phyloP scores from a whole-genome alignment of 2,888 invertebrate genomes.

The Cybosia mesomella region DNA sequence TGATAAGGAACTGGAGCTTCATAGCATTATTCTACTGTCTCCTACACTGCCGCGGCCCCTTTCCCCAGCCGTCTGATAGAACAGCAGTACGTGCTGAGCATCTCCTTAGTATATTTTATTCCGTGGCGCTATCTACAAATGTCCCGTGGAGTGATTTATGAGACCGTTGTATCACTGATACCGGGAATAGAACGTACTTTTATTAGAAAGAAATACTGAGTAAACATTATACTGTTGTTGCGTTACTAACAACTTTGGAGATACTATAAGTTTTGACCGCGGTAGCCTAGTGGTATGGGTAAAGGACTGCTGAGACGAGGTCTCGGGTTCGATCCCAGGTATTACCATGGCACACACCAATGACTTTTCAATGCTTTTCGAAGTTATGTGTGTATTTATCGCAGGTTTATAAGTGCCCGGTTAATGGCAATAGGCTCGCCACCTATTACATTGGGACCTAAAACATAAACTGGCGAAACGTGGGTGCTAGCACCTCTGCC shows the following conservation, averaged over 20 bases:
- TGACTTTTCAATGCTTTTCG: no score
- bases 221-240: not conserved
- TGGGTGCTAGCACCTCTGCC: no score
- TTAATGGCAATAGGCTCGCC: no score
- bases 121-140: conserved; percentile 28
- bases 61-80: conserved; percentile 7
- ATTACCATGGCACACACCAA: no score
- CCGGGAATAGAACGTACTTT: conserved; percentile 4
- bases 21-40: not conserved
- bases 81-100: conserved; percentile 12
- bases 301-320: no score
- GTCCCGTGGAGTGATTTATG: conserved; percentile 32
- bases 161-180: conserved; percentile 18
- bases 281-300: no score
- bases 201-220: not conserved
- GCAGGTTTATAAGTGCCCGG: no score
- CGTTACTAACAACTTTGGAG: not conserved
- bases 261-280: no score
- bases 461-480: no score
- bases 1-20: not conserved
- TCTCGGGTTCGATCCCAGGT: no score
- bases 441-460: no score
- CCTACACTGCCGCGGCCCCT: not conserved
- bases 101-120: conserved; percentile 23
- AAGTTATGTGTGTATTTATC: no score